A percentile compares a stretch with the other conserved stretches of the same genome.
Evolutionary conservation across 2,888 invertebrate genomes (phyloP).

Genomic region (Schrankia costaestrigalis): DNA sequence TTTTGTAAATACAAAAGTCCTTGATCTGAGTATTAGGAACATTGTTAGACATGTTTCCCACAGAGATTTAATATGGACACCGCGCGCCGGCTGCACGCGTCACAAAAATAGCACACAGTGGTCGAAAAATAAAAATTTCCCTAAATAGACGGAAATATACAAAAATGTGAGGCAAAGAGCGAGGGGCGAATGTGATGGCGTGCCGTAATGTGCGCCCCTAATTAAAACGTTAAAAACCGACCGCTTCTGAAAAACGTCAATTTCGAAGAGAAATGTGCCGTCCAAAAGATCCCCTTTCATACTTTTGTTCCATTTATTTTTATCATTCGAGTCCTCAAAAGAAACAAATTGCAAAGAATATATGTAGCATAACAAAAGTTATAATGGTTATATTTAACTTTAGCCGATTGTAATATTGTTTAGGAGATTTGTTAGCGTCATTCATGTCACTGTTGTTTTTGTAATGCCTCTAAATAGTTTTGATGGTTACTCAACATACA

Average conservation of each 20-base stretch:
- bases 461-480: too few species aligned
- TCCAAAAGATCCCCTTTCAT: slow-evolving; percentile 73
- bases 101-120: slow-evolving; percentile 77
- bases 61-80: slow-evolving; percentile 74
- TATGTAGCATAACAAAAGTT: slow-evolving; percentile 37
- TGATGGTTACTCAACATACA: too few species aligned
- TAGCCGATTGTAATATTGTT: not conserved
- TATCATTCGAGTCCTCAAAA: slow-evolving; percentile 55
- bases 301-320: slow-evolving; percentile 66
- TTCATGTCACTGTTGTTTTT: too few species aligned
- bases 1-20: slow-evolving; percentile 29
- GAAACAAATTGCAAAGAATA: slow-evolving; percentile 57
- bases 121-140: slow-evolving; percentile 80
- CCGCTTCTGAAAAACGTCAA: slow-evolving; percentile 79
- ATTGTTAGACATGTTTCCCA: slow-evolving; percentile 69
- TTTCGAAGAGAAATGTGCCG: slow-evolving; percentile 79
- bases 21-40: slow-evolving; percentile 36
- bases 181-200: slow-evolving; percentile 78
- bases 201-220: slow-evolving; percentile 80
- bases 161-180: slow-evolving; percentile 76
- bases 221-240: slow-evolving; percentile 81
- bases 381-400: slow-evolving; percentile 6
- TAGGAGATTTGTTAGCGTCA: too few species aligned
- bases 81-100: slow-evolving; percentile 75
- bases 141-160: slow-evolving; percentile 80